Percentiles rank a stretch among this genome's conserved stretches.
Conservation (phyloP, 2,797 vertebrate species). For the Huso huso region DNA sequence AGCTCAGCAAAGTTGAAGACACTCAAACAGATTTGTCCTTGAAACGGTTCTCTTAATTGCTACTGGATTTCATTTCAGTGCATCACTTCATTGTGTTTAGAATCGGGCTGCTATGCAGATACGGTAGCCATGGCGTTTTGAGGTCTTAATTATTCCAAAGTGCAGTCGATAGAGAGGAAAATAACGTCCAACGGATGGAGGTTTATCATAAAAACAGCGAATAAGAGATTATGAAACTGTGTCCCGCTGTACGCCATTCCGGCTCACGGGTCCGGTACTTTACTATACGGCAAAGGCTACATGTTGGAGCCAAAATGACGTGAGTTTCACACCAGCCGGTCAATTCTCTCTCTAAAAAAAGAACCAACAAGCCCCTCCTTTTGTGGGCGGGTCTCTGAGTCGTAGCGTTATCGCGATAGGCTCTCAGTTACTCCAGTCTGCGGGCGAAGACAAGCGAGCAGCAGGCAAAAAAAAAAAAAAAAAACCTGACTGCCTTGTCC, state of each 20-base stretch:
- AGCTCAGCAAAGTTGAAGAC: too few relatives aligned
- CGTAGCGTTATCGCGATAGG: constrained; percentile 12
- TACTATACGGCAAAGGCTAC: neutral
- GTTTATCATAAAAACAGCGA: too few relatives aligned
- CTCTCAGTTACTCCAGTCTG: constrained; percentile 33
- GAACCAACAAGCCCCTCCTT: neutral
- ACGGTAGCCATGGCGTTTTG: too few relatives aligned
- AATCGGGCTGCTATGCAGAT: too few relatives aligned
- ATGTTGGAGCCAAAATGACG: constrained; percentile 23
- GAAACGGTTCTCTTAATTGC: too few relatives aligned
- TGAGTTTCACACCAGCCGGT: constrained; percentile 9
- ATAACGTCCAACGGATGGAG: too few relatives aligned
- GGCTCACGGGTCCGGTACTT: neutral
- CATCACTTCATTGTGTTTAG: too few relatives aligned
- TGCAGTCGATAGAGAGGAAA: too few relatives aligned
- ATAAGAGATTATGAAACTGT: too few relatives aligned
- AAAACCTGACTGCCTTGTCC: constrained; percentile 27
- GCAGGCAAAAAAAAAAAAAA: constrained; percentile 30
- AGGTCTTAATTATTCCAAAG: too few relatives aligned
- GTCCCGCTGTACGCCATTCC: neutral
- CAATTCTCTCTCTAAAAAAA: constrained; percentile 8
- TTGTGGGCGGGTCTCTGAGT: neutral
- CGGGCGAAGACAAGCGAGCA: constrained; percentile 30
- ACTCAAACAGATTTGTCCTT: too few relatives aligned
- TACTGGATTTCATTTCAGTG: too few relatives aligned